phyloP scores from a whole-genome alignment of 2,888 invertebrate genomes.

The Dynastes hyllus region DNA sequence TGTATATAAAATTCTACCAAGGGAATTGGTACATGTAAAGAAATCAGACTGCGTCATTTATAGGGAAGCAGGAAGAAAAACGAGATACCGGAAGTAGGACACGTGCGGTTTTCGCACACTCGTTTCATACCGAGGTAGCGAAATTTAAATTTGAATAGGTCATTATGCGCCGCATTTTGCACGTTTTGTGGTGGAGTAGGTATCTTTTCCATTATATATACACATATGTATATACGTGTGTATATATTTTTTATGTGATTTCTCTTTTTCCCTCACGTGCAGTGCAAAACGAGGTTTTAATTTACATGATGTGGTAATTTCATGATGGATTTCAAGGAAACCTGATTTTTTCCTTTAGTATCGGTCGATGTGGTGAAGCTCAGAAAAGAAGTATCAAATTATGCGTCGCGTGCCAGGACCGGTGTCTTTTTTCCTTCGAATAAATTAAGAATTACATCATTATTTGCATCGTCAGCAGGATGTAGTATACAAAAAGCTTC shows the following conservation, averaged over 20 bases:
- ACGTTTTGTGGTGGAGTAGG: constrained; percentile 42
- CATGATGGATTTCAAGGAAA: constrained; percentile 34
- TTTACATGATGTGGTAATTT: constrained; percentile 46
- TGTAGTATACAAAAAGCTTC: background rate
- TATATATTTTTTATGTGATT: constrained; percentile 44
- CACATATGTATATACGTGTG: constrained; percentile 1
- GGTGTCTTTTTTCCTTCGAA: constrained; percentile 18
- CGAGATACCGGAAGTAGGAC: constrained; percentile 46
- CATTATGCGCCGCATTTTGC: constrained; percentile 49
- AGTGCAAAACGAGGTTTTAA: constrained; percentile 47
- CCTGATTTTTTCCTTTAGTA: constrained; percentile 19
- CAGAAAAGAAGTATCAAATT: constrained; percentile 34
- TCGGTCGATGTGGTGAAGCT: background rate
- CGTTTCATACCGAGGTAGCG: constrained; percentile 40
- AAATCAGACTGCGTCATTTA: constrained; percentile 13
- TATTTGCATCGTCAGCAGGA: background rate
- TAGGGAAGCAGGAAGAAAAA: constrained; percentile 36
- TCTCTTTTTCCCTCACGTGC: constrained; percentile 33
- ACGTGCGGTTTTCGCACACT: constrained; percentile 49
- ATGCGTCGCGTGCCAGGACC: constrained; percentile 42
- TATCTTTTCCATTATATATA: constrained; percentile 39
- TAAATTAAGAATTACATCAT: constrained; percentile 15
- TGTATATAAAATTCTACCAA: too few species aligned
- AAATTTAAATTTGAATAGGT: constrained; percentile 52
- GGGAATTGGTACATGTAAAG: constrained; percentile 8